Evolutionary conservation across 2,888 invertebrate genomes (phyloP), one percentile per base, ranked within the genome.

Genomic region (Abrostola tripartita): DNA sequence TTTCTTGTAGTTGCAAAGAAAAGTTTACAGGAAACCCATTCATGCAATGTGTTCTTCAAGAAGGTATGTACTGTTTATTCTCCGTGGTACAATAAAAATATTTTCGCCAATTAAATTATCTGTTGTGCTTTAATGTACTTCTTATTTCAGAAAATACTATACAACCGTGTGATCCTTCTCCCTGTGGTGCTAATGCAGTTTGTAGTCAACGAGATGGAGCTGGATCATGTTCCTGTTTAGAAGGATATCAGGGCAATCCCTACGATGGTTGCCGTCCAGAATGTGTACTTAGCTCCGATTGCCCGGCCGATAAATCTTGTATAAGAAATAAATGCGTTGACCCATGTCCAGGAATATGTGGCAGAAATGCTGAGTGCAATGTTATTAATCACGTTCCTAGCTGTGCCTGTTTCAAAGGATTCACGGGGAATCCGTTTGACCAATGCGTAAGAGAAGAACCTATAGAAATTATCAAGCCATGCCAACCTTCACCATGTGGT

Each of bases 321-420:
- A 95, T 97, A 50, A 95, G 97, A 81, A 97, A 97, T 85, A 98
- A 98, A 88, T 98, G 98, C 85, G 95, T 95, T 56, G 97, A 98
- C 92, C 98, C 98, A 49, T 98, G 98, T 81, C 97, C 97, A 11
- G 98, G 98, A 67, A 96, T 97, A 65, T 98, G 98, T 86, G 98
- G 98, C 6, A 95, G 95, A 59, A 97, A 97, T 86, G 97, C 98
- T 2, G 96, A 97, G 85, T 98, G 98, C 85, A 96, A 96, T 50
- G 98, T 98, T 5, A 96, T 97, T 11, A 98, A 98, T 86, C 98
- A 98, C 85, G 96, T 97, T 51, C 98, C 98, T n/a, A 96, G 97
- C 52, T 98, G 98, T 86, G 97, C 96, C 6, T 98, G 98, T 83
- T 85, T 95, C 12, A 95, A 95, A 74, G 97, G 97, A 52, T 97